Base-by-base conservation (phyloP, 1,140 invertebrate genomes). In the Eupristina koningsbergeri region DNA sequence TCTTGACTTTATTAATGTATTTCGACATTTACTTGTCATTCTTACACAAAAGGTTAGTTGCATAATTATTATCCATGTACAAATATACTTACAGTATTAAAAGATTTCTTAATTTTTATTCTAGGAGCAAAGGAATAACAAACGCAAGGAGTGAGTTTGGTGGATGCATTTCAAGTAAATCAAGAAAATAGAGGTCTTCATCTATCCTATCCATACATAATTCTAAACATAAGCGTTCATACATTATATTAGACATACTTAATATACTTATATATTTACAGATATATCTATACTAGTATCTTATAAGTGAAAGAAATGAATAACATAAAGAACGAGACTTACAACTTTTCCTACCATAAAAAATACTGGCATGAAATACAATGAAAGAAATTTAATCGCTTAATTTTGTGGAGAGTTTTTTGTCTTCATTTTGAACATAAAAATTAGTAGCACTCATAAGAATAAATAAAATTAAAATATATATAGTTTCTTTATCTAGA, bases 1-100 rank as follows among this genome's bases (percentile, higher is more conserved):
- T 93, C 95, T 98, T 89, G 98, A 99, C 90, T 97, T 99, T 87
- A 94, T 98, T 89, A 95, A 96, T 87, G 95, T 99, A 89, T 98
- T 99, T 95, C 95, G 97, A 89, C 95, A 96, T 87, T 92, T 99
- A 86, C 89, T 98, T 50, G 95, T 98, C 87, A 96, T 99, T 88
- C 93, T 99, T 78, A 95, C 97, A 77, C 95, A 97, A 90, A 98
- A 97, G 95, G 97, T 97, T 94, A 93, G 88, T 82, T 61, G 50
- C 75, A 15, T 50, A 50, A 3, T 34, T 67, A 67, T 34, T 67
- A 1, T 36, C n/a, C 3, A n/a, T 63, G 26, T 8, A 63, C 61
- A 29, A 63, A 29, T 64, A 31, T 29, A 29, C 3, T 29, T 13
- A 7, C 63, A 26, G 26, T 58, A 26, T 6, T 26, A 15, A 53